phyloP scores from a whole-genome alignment of 1,140 invertebrate genomes.

The Tribolium castaneum region DNA sequence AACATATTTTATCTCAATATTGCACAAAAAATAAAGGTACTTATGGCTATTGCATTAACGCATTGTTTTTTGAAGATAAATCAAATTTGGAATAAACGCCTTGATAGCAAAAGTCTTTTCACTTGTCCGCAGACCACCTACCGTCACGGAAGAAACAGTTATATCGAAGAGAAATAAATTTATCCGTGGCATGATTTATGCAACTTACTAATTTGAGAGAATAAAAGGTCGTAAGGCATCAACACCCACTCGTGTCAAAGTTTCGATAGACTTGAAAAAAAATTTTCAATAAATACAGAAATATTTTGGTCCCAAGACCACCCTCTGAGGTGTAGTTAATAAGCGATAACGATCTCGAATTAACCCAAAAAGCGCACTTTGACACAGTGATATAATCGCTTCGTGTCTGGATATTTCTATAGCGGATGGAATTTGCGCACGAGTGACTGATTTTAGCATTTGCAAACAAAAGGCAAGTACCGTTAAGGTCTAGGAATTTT shows the following conservation, averaged over 20 bases:
- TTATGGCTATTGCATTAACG: no score
- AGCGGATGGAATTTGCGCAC: conserved; percentile 22
- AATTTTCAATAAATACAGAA: neutral
- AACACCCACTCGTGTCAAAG: neutral
- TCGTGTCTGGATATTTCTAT: conserved; percentile 4
- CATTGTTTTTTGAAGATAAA: no score
- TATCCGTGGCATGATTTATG: neutral
- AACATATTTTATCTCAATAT: no score
- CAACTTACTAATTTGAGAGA: neutral
- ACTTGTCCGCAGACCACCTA: neutral
- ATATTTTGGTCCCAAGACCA: neutral
- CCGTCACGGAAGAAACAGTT: neutral
- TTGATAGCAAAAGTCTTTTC: neutral
- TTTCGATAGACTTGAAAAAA: neutral
- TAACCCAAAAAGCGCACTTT: conserved; percentile 10
- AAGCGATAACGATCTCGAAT: conserved; percentile 12
- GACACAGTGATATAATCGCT: conserved; percentile 2
- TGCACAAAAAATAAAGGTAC: no score
- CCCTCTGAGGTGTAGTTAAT: conserved; percentile 13
- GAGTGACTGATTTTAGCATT: conserved; percentile 19
- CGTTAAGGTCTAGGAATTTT: neutral
- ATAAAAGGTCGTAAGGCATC: neutral
- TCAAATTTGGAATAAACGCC: neutral
- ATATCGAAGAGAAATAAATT: neutral
- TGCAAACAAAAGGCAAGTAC: conserved; percentile 6